A percentile compares a stretch with the other conserved stretches of the same genome.
These are phyloP conservation scores for Hycleus cichorii DNA, from an alignment of 1,140 invertebrate species.

Conservation along the genomic window DNA sequence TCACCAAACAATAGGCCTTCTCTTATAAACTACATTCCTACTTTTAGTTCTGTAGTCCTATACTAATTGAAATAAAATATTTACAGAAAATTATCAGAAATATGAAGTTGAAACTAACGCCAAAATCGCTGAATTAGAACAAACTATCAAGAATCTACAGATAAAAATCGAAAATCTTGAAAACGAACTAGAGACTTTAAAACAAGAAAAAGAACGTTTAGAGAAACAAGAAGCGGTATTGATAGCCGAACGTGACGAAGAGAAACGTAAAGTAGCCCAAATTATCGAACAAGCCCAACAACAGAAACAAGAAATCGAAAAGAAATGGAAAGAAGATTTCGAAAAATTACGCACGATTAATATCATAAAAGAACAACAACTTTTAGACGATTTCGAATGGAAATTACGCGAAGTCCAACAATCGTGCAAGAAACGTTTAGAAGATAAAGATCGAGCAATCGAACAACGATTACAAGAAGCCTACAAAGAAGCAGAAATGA, in stretches of 20 bases:
- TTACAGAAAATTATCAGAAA: constrained; percentile 24
- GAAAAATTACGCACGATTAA: constrained; percentile 51
- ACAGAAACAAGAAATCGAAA: constrained; percentile 50
- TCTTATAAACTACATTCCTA: no score
- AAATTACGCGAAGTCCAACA: constrained; percentile 58
- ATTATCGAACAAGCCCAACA: constrained; percentile 52
- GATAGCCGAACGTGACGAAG: constrained; percentile 41
- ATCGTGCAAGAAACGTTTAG: constrained; percentile 52
- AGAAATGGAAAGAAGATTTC: constrained; percentile 56
- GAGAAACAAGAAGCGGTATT: constrained; percentile 37
- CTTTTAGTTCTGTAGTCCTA: not conserved
- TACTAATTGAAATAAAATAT: not conserved
- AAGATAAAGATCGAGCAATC: constrained; percentile 45
- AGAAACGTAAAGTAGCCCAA: constrained; percentile 46
- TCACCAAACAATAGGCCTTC: no score
- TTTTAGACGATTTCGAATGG: constrained; percentile 63
- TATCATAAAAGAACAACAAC: constrained; percentile 51
- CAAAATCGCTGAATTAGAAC: constrained; percentile 43
- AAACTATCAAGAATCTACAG: constrained; percentile 43
- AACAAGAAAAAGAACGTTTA: constrained; percentile 42
- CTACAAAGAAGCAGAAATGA: constrained; percentile 42
- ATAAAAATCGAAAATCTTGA: constrained; percentile 46
- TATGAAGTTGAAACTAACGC: constrained; percentile 32
- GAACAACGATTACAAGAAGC: constrained; percentile 46
- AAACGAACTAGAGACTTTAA: constrained; percentile 41